Evolutionary conservation across 2,113 vertebrate species (phyloP), one percentile per base, ranked within the genome.

Genomic region (Camelus bactrianus): DNA sequence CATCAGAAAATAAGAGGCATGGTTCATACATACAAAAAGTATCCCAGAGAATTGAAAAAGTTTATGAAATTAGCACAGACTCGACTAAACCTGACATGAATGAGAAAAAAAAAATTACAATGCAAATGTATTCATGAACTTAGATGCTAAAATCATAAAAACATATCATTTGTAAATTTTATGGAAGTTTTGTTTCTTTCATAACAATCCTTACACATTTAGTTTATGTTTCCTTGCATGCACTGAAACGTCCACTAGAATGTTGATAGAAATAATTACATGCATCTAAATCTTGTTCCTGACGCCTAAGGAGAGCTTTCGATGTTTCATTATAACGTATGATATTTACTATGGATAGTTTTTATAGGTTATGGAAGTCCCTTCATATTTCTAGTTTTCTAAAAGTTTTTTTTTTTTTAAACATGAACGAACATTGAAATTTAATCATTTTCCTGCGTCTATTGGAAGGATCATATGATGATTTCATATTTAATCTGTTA

Each of bases 101-200:
- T 35, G 42, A 46, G 48, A n/a, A 73, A 56, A 72, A 19, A 19
- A 54, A 82, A 76, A 15, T 65, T 35, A 35, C 28, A 50, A 26
- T 4, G 8, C n/a, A 69, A 50, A 87, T 1, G n/a, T 52, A 35
- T 14, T 77, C 48, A 24, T 28, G 67, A 77, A 42, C 1, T 15
- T 8, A 30, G 72, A 58, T 48, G 28, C 14, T 67, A 75, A 93
- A 83, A 73, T 83, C 22, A 26, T n/a, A 42, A 8, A 16, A 35
- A 42, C 52, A 22, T 73, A 42, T 24, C 16, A 32, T 42, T 72
- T 70, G 46, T 70, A 54, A 95, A 81, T 89, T 48, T 89, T 48
- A 91, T 48, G n/a, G 70, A 89, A 65, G 30, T 28, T 90, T 32
- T 64, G 14, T 22, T 92, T 92, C 87, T 83, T 89, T 93, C 5